Percentiles rank a stretch among this genome's conserved stretches.
phyloP scores from a whole-genome alignment of 2,888 invertebrate genomes.

The Machimus atricapillus region DNA sequence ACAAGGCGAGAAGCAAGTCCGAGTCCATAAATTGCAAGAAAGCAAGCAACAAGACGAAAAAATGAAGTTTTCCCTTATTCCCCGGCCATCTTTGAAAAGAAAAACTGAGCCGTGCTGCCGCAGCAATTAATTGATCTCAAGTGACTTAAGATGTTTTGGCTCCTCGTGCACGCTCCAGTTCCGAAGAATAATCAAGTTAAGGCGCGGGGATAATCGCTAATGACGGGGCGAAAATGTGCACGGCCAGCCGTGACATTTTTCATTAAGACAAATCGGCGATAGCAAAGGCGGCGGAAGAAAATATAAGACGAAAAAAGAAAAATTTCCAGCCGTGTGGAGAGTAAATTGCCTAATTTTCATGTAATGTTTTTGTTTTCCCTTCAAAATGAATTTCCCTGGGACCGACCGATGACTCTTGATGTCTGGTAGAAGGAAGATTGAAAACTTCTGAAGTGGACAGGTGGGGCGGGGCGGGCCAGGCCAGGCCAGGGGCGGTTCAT shows the following conservation, averaged over 20 bases:
- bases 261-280: background rate
- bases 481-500: background rate
- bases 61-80: background rate
- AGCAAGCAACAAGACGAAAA: background rate
- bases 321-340: background rate
- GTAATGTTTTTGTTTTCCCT: background rate
- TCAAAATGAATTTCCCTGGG: background rate
- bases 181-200: conserved; percentile 1
- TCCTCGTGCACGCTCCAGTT: conserved; percentile 3
- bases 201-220: conserved; percentile 6
- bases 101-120: background rate
- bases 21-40: background rate
- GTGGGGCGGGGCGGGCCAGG: background rate
- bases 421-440: background rate
- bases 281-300: background rate
- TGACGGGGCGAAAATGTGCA: background rate
- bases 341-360: conserved; percentile 3
- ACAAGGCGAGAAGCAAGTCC: background rate
- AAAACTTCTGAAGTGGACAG: background rate
- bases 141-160: conserved; percentile 14
- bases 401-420: background rate
- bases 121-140: conserved; percentile 16
- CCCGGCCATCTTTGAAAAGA: background rate
- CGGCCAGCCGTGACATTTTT: background rate
- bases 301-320: background rate